Conservation (phyloP, 2,113 vertebrate species). For the Perca schrenkii region DNA sequence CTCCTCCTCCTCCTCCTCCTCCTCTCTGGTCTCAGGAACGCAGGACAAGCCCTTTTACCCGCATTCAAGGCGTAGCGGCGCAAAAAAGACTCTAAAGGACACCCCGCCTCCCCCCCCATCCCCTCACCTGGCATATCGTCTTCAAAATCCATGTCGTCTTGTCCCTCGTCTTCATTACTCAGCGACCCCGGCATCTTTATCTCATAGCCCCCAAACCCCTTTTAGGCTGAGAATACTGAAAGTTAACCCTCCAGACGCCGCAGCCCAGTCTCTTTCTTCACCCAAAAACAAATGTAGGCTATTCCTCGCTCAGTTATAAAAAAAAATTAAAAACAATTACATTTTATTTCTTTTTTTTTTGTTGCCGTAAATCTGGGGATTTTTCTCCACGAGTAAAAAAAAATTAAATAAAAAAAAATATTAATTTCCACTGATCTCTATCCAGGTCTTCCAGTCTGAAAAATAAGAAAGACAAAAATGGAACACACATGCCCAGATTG, state of each 20-base stretch:
- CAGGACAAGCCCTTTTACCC: constrained; percentile 86
- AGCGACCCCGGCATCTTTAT: constrained; percentile 89
- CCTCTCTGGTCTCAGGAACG: constrained; percentile 73
- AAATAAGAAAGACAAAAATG: constrained; percentile 87
- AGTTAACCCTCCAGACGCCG: constrained; percentile 86
- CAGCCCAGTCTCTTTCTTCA: constrained; percentile 71
- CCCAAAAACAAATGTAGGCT: constrained; percentile 48
- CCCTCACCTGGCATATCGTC: constrained; percentile 89
- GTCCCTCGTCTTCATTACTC: constrained; percentile 89
- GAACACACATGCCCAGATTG: constrained; percentile 94
- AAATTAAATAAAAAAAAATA: constrained; percentile 14
- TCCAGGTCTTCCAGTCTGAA: constrained; percentile 87
- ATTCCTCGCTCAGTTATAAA: constrained; percentile 46
- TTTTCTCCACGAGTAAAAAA: constrained; percentile 48
- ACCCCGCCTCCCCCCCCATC: constrained; percentile 75
- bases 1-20: constrained; percentile 61
- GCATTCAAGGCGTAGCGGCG: constrained; percentile 85
- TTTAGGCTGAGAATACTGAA: constrained; percentile 80
- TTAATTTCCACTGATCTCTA: constrained; percentile 80
- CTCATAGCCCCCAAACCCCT: constrained; percentile 82
- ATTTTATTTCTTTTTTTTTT: constrained; percentile 18
- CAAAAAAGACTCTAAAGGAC: constrained; percentile 81
- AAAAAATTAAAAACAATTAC: neutral
- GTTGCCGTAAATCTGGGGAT: constrained; percentile 6
- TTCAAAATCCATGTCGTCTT: constrained; percentile 90